Conservation (phyloP, 2,797 vertebrate species). For the Dermochelys coriacea region DNA sequence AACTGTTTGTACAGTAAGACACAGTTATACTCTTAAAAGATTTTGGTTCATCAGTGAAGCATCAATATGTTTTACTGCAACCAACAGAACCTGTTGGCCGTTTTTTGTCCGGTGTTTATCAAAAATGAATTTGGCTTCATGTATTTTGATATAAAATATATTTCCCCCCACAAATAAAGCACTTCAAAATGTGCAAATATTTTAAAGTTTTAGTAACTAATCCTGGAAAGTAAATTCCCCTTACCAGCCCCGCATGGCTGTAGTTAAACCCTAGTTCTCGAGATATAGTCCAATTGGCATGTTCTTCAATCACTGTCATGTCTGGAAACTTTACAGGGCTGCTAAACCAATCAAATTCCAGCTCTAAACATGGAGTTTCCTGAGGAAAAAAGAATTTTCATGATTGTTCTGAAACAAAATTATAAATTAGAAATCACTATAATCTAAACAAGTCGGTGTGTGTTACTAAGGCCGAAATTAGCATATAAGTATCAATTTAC, state of each 20-base stretch:
- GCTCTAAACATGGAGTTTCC: slow-evolving; percentile 98
- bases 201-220: neutral
- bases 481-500: slow-evolving; percentile 74
- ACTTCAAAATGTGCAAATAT: neutral
- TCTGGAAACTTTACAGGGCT: slow-evolving; percentile 96
- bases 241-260: slow-evolving; percentile 93
- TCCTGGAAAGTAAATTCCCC: slow-evolving; percentile 26
- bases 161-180: neutral
- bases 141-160: neutral
- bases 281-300: slow-evolving; percentile 94
- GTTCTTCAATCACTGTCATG: slow-evolving; percentile 94
- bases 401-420: slow-evolving; percentile 19
- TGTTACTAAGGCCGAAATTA: neutral
- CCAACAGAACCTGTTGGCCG: neutral
- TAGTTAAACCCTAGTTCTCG: slow-evolving; percentile 95
- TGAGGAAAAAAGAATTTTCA: slow-evolving; percentile 54
- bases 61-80: neutral
- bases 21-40: neutral
- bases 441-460: neutral
- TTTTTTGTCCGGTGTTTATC: neutral
- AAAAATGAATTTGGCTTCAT: neutral
- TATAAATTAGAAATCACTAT: neutral
- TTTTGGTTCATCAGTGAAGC: neutral
- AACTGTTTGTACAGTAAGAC: neutral
- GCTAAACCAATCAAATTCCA: slow-evolving; percentile 98